Evolutionary conservation across 2,113 vertebrate species (phyloP).

Genomic region (Buteo buteo): DNA sequence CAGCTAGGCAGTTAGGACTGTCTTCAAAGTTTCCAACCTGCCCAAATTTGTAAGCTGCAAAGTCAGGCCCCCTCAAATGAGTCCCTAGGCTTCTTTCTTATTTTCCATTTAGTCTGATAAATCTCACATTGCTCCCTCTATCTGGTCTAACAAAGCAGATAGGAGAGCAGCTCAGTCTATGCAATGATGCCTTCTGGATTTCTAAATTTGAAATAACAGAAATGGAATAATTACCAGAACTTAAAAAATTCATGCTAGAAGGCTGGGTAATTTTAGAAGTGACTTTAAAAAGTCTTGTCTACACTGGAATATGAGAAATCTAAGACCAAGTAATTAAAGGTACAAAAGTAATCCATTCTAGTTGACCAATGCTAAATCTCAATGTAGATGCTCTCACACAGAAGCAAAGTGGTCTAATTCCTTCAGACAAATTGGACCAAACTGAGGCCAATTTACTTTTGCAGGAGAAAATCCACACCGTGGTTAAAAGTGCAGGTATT

Average conservation of each 20-base stretch:
- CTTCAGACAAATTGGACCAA: background rate
- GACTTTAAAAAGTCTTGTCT: background rate
- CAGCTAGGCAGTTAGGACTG: background rate
- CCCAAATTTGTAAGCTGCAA: background rate
- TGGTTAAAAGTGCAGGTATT: background rate
- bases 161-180: background rate
- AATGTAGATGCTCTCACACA: background rate
- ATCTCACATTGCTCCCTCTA: background rate
- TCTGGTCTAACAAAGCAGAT: background rate
- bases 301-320: background rate
- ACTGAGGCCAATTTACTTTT: background rate
- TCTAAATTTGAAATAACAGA: background rate
- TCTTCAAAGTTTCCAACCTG: background rate
- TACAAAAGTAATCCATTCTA: background rate
- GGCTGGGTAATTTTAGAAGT: background rate
- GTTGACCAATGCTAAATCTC: background rate
- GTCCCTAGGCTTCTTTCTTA: background rate
- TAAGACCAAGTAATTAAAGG: background rate
- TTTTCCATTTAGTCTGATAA: background rate
- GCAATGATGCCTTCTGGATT: background rate
- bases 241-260: background rate
- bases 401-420: background rate
- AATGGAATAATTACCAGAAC: background rate
- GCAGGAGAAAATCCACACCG: background rate
- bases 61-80: background rate